Evolutionary conservation across 2,888 invertebrate genomes (phyloP).

Genomic region (Aleiodes alternator): DNA sequence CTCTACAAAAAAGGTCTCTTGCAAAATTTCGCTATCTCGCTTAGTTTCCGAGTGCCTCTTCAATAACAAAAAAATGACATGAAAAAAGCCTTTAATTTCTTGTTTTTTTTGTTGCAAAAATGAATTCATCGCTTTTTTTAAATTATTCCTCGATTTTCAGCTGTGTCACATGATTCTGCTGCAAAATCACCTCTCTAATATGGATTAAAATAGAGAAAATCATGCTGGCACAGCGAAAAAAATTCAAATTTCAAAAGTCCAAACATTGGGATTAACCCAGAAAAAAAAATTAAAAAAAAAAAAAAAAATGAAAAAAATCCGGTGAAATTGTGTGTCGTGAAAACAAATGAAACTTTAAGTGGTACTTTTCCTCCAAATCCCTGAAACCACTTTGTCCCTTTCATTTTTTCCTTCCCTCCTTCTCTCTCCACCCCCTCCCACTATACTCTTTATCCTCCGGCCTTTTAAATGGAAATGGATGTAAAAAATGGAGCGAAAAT

Average conservation of each 20-base stretch:
- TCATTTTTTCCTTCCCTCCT: not conserved
- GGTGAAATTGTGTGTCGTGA: not conserved
- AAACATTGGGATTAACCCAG: slow-evolving; percentile 13
- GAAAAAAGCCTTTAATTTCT: not conserved
- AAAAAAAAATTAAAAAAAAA: not conserved
- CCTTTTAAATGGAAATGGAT: not conserved
- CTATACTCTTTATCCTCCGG: not conserved
- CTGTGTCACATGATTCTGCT: slow-evolving; percentile 10
- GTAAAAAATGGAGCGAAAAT: not conserved
- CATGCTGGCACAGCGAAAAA: slow-evolving; percentile 5
- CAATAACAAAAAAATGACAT: too few relatives aligned
- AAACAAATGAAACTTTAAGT: not conserved
- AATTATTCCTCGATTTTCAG: not conserved
- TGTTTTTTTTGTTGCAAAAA: not conserved
- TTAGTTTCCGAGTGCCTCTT: too few relatives aligned
- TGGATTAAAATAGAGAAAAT: not conserved
- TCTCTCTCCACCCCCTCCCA: not conserved
- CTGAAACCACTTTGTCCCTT: slow-evolving; percentile 3
- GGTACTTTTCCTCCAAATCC: not conserved
- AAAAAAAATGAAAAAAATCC: not conserved
- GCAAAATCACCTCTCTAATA: not conserved
- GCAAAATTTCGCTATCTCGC: too few relatives aligned
- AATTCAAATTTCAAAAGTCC: slow-evolving; percentile 10
- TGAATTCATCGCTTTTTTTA: slow-evolving; percentile 12
- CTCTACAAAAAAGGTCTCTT: too few relatives aligned